These are phyloP conservation scores for Sinopyrophorus schimmeli DNA, from an alignment of 2,888 invertebrate genomes.

Conservation along the genomic window DNA sequence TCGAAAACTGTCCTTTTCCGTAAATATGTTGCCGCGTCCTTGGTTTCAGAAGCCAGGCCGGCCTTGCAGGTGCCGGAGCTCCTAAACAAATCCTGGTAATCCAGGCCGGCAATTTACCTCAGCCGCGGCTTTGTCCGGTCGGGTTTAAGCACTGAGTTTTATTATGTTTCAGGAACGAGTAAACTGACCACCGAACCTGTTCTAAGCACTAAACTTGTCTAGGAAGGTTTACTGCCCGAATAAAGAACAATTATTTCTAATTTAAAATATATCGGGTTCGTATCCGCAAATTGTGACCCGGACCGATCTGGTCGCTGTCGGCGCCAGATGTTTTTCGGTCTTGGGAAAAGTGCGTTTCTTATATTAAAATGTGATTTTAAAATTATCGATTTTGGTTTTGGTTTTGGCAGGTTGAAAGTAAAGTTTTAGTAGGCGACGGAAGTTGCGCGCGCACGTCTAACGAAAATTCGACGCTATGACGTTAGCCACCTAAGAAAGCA, in stretches of 20 bases:
- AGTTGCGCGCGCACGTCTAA: too few species aligned
- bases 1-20: too few species aligned
- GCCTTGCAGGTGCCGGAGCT: conserved; percentile 48
- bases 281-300: too few species aligned
- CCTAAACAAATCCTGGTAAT: conserved; percentile 57
- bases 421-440: too few species aligned
- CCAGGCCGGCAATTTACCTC: conserved; percentile 56
- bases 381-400: too few species aligned
- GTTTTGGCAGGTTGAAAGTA: too few species aligned
- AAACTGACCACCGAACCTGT: conserved; percentile 33
- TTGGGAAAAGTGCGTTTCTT: too few species aligned
- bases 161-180: conserved; percentile 49
- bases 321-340: too few species aligned
- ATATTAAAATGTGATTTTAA: too few species aligned
- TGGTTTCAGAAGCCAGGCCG: conserved; percentile 22
- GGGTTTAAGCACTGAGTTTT: conserved; percentile 56
- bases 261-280: conserved; percentile 22
- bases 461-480: too few species aligned
- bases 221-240: conserved; percentile 50
- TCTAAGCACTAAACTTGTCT: conserved; percentile 52
- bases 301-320: too few species aligned
- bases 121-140: conserved; percentile 51
- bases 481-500: too few species aligned
- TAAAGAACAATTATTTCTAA: conserved; percentile 31
- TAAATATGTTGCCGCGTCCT: conserved; percentile 18